A percentile compares a stretch with the other conserved stretches of the same genome.
These are phyloP conservation scores for Lypha dubia DNA, from an alignment of 2,888 invertebrate genomes.

Conservation along the genomic window DNA sequence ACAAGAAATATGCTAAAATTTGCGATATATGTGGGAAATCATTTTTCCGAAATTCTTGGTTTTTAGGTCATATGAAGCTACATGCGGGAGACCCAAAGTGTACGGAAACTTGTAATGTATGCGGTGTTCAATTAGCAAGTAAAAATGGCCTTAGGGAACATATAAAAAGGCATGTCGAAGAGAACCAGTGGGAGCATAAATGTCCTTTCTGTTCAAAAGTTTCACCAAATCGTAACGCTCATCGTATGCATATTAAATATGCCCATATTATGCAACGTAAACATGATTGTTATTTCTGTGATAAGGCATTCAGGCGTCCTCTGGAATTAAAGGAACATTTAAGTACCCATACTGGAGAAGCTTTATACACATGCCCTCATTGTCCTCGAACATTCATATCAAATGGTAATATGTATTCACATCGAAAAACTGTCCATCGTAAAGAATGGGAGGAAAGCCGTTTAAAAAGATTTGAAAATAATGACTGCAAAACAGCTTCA, in stretches of 20 bases:
- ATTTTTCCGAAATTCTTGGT: constrained; percentile 77
- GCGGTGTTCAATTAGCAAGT: constrained; percentile 77
- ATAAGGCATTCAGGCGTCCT: constrained; percentile 80
- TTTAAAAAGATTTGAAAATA: not conserved
- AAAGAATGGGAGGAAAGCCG: constrained; percentile 78
- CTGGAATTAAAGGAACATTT: constrained; percentile 65
- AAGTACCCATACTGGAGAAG: constrained; percentile 64
- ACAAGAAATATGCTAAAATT: constrained; percentile 79
- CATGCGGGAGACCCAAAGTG: constrained; percentile 77
- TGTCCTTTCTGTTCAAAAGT: constrained; percentile 79
- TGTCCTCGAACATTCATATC: constrained; percentile 66
- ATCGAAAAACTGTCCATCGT: constrained; percentile 79
- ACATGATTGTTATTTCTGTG: constrained; percentile 81
- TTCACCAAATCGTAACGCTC: constrained; percentile 78
- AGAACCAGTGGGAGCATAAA: constrained; percentile 78
- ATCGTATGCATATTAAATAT: constrained; percentile 79
- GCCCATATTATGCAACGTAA: constrained; percentile 78
- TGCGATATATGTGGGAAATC: constrained; percentile 82
- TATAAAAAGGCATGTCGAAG: constrained; percentile 79
- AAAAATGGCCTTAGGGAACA: constrained; percentile 81
- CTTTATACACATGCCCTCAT: constrained; percentile 60
- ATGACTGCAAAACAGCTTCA: not conserved
- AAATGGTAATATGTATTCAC: constrained; percentile 73
- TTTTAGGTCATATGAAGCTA: constrained; percentile 79
- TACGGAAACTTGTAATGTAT: constrained; percentile 78